Base-by-base conservation (phyloP, 2,888 invertebrate genomes). In the Andrena bicolor region DNA sequence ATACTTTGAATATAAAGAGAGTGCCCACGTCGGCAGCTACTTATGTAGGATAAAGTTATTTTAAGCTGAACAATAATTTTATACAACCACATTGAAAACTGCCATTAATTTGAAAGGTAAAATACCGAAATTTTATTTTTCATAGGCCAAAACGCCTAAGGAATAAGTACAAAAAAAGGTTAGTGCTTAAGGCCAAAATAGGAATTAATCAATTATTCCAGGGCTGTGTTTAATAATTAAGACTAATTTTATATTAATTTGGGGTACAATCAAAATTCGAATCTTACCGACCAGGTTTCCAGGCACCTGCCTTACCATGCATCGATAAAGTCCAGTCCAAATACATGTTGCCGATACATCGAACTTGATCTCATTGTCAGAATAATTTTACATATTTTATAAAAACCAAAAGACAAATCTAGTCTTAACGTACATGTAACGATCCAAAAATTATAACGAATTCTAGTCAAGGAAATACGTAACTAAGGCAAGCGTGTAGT, bases 161-260 rank as follows among this genome's bases (percentile, higher is more conserved):
- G 30, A 56, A n/a, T 71, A 23, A 66, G 10, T 63, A 68, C 20
- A 58, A 68, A 49, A 49, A 32, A 16, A 56, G 26, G 20, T 5
- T 56, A 68, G 48, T 32, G 16, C 32, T 8, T 32, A 76, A 63
- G 28, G 10, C 30, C 41, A 23, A 13, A 58, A 20, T 76, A 7
- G 3, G 51, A 64, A 48, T 61, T 60, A 76, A 66, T 28, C n/a
- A 82, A 85, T 77, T 85, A 90, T 89, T 90, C 80, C 30, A 30
- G 51, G 90, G 90, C 91, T 91, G 91, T 91, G 91, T 80, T 86
- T 84, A 84, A 80, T 80, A 49, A 68, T 56, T 80, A 79, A 66
- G 60, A 61, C 65, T 58, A 72, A 71, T 48, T 58, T 28, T 48
- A 51, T 4, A 41, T 48, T 48, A 53, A 70, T 64, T 30, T 7